Percentiles rank a stretch among this genome's conserved stretches.
Evolutionary conservation across 2,888 invertebrate species (phyloP).

Genomic region (Nemurella pictetii): DNA sequence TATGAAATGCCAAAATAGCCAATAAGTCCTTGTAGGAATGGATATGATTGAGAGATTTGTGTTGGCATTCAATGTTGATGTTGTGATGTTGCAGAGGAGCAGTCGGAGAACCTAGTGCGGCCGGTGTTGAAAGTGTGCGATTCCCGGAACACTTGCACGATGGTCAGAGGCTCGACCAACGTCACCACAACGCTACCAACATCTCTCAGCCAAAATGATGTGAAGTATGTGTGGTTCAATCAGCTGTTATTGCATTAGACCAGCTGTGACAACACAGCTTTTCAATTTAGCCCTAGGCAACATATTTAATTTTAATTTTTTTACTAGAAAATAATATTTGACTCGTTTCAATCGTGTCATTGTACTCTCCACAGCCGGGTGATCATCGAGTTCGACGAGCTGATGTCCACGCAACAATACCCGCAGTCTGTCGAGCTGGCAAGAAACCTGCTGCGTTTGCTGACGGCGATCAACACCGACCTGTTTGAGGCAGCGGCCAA

Average conservation of each 20-base stretch:
- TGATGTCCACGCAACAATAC: conserved; percentile 35
- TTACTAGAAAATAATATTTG: no score
- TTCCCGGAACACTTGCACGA: conserved; percentile 38
- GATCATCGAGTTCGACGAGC: conserved; percentile 29
- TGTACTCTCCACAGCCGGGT: neutral
- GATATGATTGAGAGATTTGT: no score
- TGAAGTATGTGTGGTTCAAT: conserved; percentile 38
- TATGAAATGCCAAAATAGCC: no score
- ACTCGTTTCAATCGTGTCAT: no score
- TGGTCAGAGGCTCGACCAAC: conserved; percentile 29
- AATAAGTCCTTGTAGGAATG: no score
- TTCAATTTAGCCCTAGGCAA: no score
- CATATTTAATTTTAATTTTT: no score
- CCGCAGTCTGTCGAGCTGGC: conserved; percentile 28
- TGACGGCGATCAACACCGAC: conserved; percentile 34
- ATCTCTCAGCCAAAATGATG: conserved; percentile 29
- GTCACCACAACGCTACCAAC: conserved; percentile 36
- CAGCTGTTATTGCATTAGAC: no score
- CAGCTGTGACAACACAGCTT: no score
- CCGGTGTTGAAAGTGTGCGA: conserved; percentile 43
- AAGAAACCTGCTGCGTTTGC: conserved; percentile 29
- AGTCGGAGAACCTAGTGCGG: neutral
- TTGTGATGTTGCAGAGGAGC: neutral
- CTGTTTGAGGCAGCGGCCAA: conserved; percentile 30
- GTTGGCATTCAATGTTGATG: neutral